A percentile compares a stretch with the other conserved stretches of the same genome.
Conservation (phyloP, 2,888 invertebrate species). For the Mayetiola destructor region DNA sequence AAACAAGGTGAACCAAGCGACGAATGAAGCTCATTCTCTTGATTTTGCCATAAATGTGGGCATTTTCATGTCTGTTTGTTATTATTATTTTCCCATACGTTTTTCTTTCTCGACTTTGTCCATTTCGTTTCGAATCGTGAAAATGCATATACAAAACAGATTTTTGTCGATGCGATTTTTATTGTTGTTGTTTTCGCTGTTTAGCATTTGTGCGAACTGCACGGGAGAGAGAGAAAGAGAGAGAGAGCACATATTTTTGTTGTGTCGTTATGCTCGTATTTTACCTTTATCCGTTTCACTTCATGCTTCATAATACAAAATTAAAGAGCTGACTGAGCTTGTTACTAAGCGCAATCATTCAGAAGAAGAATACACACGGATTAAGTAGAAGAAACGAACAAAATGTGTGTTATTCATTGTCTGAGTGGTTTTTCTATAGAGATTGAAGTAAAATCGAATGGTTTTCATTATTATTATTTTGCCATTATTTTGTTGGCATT, state of each 20-base stretch:
- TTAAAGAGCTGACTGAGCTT: background rate
- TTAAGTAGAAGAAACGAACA: too few species aligned
- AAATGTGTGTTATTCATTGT: background rate
- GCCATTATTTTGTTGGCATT: too few species aligned
- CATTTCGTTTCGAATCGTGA: slow-evolving; percentile 4
- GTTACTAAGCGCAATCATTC: background rate
- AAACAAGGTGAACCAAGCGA: background rate
- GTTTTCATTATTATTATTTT: too few species aligned
- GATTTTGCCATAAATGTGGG: background rate
- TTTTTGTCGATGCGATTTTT: slow-evolving; percentile 1
- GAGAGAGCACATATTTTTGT: background rate
- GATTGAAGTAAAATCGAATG: too few species aligned
- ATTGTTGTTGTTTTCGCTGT: too few species aligned
- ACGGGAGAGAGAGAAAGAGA: background rate
- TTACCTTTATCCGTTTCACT: background rate
- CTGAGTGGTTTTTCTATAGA: background rate
- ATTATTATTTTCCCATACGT: slow-evolving; percentile 7
- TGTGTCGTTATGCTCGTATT: background rate
- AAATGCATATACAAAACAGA: too few species aligned
- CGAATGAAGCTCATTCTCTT: slow-evolving; percentile 1
- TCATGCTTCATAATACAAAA: background rate
- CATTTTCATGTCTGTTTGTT: slow-evolving; percentile 1
- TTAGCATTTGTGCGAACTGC: too few species aligned
- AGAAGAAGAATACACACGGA: background rate
- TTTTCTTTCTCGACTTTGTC: too few species aligned